Evolutionary conservation across 2,797 vertebrate genomes (phyloP).

Genomic region (Lerista edwardsae): DNA sequence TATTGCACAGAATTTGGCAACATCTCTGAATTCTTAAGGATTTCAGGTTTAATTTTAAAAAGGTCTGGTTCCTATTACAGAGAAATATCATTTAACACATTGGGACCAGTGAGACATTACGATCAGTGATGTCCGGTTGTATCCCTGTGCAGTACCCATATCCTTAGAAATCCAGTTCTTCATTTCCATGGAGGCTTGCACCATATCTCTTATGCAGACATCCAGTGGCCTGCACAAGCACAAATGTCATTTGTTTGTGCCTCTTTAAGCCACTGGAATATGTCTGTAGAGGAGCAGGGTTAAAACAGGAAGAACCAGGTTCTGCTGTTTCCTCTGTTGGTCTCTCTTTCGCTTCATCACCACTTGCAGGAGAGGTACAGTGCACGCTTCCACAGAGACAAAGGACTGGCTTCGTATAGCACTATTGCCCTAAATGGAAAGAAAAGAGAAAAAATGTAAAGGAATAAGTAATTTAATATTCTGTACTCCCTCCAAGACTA

Average conservation of each 20-base stretch:
- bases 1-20: neutral
- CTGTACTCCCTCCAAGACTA: too few species aligned
- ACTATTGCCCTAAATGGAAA: too few species aligned
- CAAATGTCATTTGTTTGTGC: neutral
- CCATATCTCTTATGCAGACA: neutral
- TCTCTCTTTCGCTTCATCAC: neutral
- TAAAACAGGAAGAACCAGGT: neutral
- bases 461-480: too few species aligned
- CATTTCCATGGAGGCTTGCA: neutral
- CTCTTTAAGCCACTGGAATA: neutral
- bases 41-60: neutral
- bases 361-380: neutral
- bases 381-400: neutral
- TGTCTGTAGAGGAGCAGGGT: neutral
- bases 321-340: neutral
- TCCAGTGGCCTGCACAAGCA: neutral
- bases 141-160: neutral
- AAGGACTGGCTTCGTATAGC: neutral
- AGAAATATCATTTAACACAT: neutral
- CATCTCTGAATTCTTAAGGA: neutral
- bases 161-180: neutral
- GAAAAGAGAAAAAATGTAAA: too few species aligned
- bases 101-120: neutral
- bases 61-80: neutral
- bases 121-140: neutral